Evolutionary conservation across 1,140 invertebrate species (phyloP), one percentile per base, ranked within the genome.

Genomic region (Penaeus chinensis): DNA sequence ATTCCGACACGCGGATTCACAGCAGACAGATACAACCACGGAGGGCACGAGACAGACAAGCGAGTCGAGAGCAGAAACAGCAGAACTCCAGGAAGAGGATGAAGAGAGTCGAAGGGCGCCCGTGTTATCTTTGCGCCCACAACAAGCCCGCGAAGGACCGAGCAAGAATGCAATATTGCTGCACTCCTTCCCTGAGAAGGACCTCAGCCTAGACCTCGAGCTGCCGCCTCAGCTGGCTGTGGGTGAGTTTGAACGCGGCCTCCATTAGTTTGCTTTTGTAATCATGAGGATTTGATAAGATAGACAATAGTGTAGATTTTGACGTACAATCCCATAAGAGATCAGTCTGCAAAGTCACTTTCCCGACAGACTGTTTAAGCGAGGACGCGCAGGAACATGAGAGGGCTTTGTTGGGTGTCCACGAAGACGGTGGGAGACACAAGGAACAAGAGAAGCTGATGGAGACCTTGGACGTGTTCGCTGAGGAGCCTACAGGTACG

Each of bases 131-230:
- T 0, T 54, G 22, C 18, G 5, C 71, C 16, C 71, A 37, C 71
- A 19, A 5, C 19, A 27, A 74, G 8, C 22, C 71, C 19, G 27
- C 42, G 22, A n/a, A 74, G n/a, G 71, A 27, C 71, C 71, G 42
- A 24, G n/a, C 69, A 76, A 66, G 3, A 20, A 22, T 1, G 16
- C 3, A 8, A 79, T 85, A 62, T 54, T 85, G n/a, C 63, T 85
- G 5, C 77, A 85, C 37, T 85, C 84, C 20, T 66, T 85, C 1
- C 62, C 84, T 11, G 37, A 47, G 27, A 62, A 47, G 13, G 63
- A 85, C 24, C n/a, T 85, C n/a, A 79, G 42, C 11, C 42, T 80
- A 11, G 71, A 85, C 37, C 62, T 85, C 13, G n/a, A 76, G 22
- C 62, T 60, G 20, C 77, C 84, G 18, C 42, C 77, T 2, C 71